Evolutionary conservation across 2,888 invertebrate genomes (phyloP).

Genomic region (Melitaea athalia): DNA sequence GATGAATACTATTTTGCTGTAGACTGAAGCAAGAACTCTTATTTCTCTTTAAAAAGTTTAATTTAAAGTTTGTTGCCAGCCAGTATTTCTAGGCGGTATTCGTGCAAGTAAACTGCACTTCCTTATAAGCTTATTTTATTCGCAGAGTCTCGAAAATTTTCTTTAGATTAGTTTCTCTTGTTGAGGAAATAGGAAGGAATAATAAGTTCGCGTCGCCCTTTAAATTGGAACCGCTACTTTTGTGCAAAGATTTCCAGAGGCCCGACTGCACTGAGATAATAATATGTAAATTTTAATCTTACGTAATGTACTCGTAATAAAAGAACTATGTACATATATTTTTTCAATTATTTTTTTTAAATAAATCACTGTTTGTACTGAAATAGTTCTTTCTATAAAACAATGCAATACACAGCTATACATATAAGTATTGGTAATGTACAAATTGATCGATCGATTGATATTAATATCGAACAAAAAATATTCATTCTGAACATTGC

Average conservation of each 20-base stretch:
- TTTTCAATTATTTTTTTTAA: not conserved
- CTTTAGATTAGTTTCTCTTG: slow-evolving; percentile 82
- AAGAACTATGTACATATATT: no score
- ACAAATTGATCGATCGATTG: no score
- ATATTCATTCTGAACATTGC: no score
- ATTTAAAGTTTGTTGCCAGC: slow-evolving; percentile 75
- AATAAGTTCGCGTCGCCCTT: slow-evolving; percentile 73
- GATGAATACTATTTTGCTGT: slow-evolving; percentile 32
- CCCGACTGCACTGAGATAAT: slow-evolving; percentile 40
- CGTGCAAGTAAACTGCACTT: slow-evolving; percentile 77
- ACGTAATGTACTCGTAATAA: not conserved
- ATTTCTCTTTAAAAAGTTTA: slow-evolving; percentile 71
- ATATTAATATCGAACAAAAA: no score
- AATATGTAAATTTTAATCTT: slow-evolving; percentile 2
- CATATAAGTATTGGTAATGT: no score
- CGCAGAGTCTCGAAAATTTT: slow-evolving; percentile 78
- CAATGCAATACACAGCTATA: no score
- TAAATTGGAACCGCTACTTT: slow-evolving; percentile 72
- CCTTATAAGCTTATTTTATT: slow-evolving; percentile 80
- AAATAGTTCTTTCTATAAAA: no score
- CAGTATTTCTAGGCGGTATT: slow-evolving; percentile 64
- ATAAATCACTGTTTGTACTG: no score
- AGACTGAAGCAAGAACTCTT: slow-evolving; percentile 52
- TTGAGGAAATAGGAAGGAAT: slow-evolving; percentile 77
- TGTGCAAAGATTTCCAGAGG: slow-evolving; percentile 53